Base-by-base conservation (phyloP, 2,888 invertebrate genomes). In the Harpagoxenus sublaevis region DNA sequence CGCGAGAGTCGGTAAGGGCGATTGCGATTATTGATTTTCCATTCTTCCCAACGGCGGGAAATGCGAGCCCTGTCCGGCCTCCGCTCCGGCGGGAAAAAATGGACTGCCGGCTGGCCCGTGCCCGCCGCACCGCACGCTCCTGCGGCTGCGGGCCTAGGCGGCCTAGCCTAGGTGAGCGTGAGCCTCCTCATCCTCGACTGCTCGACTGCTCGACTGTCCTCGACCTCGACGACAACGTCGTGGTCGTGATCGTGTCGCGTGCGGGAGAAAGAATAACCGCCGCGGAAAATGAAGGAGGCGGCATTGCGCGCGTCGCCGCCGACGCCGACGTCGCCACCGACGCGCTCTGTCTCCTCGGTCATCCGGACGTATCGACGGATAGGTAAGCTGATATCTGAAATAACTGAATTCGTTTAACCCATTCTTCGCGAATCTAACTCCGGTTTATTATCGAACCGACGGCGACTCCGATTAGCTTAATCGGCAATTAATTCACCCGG, bases 1-100 rank as follows among this genome's bases (percentile, higher is more conserved):
- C 55, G 60, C 65, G 31, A 60, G 71, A 87, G 94, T 94, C 94
- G 94, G 93, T 94, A 94, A 94, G 83, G 91, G 90, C 89, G 94
- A 91, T 88, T 90, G 92, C 93, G 93, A 92, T 91, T 93, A 94
- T 93, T 91, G 93, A 93, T 93, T 92, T 90, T 87, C 86, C 88
- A 87, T 88, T 85, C 85, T 90, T 89, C 88, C 89, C 88, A 91
- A 90, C 91, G 89, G 92, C 93, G 92, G 93, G 92, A 93, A 93
- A 91, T 78, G 71, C 70, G 77, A 39, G 66, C 53, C 23, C 35
- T 42, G 57, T 79, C 83, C 83, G 73, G 86, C 86, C 82, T 68
- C 35, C 48, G 23, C 51, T 68, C 3, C 45, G 3, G 10, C 39
- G 28, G 10, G 31, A 39, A 31, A 48, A 31, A 48, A 31, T 45